Base-by-base conservation (phyloP, 2,888 invertebrate species). In the Zaprionus lineosus region DNA sequence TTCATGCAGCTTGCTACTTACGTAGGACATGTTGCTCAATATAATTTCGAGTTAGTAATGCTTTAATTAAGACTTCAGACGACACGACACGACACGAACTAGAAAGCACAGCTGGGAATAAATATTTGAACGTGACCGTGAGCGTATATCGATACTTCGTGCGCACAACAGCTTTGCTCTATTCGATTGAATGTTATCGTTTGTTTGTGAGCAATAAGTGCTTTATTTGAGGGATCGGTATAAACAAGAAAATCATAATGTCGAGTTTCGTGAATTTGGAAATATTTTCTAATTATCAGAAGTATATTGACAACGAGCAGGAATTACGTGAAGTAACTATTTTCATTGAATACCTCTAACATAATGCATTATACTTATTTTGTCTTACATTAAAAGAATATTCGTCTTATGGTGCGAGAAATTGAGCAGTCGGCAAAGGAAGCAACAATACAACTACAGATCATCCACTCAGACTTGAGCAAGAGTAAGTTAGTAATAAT, bases 391-490 rank as follows among this genome's bases (percentile, higher is more conserved):
- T 33, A 40, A 12, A 44, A 89, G 88, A 85, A 87, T 52, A 88
- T 89, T 21, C 87, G 89, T 34, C 53, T 74, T 28, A 86, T 87
- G 14, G 89, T 89, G n/a, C 84, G 89, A 2, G 94, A 95, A 78
- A 92, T 97, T 36, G 97, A 97, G 76, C 95, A 95, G 78, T 91
- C 92, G 60, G 93, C 94, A 0, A 92, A 97, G 50, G 95, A 96
- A 89, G 94, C 95, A 18, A 91, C 94, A n/a, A 95, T 95, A 15
- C 90, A 93, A 12, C 90, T 97, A 19, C 97, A 97, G 91, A 92
- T 94, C 14, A 96, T 97, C 65, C 97, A 98, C 84, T 94, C 94
- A 69, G 92, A 92, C 65, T 91, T 93, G 52, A 92, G 92, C 71
- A 93, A 93, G 86, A 93, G 96, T 94, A 91, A 92, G 75, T 65